Percentiles rank a stretch among this genome's conserved stretches.
Evolutionary conservation across 2,888 invertebrate genomes (phyloP).

Genomic region (Didymodactylos carnosus): DNA sequence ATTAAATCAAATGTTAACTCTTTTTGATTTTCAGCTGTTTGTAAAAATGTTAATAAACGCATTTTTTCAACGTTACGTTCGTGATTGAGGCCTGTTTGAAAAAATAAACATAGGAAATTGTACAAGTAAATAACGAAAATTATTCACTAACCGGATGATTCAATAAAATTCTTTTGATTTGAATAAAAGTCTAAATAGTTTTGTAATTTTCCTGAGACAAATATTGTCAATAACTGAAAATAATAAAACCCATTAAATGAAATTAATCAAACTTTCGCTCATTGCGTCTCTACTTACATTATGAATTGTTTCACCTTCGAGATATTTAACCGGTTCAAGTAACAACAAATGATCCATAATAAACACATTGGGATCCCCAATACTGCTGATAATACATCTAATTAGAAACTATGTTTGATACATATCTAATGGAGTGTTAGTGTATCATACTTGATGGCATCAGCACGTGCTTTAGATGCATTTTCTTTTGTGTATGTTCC

Average conservation of each 20-base stretch:
- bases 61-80: constrained; percentile 88
- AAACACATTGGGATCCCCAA: constrained; percentile 67
- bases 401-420: background rate
- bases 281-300: constrained; percentile 41
- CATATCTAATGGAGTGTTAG: background rate
- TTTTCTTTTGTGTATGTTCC: constrained; percentile 12
- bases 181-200: constrained; percentile 77
- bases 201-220: constrained; percentile 77
- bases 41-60: constrained; percentile 86
- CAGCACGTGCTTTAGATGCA: constrained; percentile 9
- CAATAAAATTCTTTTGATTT: constrained; percentile 72
- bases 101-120: background rate
- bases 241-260: background rate
- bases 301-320: constrained; percentile 82
- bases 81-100: constrained; percentile 52
- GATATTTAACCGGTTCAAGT: constrained; percentile 74
- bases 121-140: background rate
- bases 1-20: constrained; percentile 79
- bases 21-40: constrained; percentile 73
- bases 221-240: constrained; percentile 55
- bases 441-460: constrained; percentile 5
- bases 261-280: background rate
- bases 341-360: constrained; percentile 76
- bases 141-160: constrained; percentile 26
- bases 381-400: constrained; percentile 13